These are phyloP conservation scores for Myotis findleyi DNA, from an alignment of 2,797 vertebrate genomes.

Conservation along the genomic window DNA sequence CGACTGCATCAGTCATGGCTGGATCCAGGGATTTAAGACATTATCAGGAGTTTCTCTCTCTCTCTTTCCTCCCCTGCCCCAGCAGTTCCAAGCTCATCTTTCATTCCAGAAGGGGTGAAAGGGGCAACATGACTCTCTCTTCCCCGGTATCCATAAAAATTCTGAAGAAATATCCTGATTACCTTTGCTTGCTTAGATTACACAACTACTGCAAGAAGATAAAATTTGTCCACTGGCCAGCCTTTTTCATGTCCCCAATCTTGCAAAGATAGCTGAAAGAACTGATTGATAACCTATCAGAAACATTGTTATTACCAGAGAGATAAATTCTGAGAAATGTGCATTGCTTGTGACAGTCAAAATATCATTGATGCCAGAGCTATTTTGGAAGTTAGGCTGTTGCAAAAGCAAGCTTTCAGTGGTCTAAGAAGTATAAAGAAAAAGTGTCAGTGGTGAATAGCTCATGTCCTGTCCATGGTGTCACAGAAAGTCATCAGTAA, in stretches of 20 bases:
- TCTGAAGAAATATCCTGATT: background rate
- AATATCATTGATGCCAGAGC: background rate
- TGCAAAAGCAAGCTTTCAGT: background rate
- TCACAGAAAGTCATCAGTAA: background rate
- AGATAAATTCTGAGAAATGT: background rate
- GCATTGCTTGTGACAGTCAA: background rate
- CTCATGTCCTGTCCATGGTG: fast-evolving
- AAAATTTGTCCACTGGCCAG: background rate
- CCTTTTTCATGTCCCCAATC: background rate
- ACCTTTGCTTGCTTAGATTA: background rate
- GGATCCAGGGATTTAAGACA: background rate
- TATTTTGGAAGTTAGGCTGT: background rate
- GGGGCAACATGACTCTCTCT: background rate
- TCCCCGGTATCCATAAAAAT: background rate
- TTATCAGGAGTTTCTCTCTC: background rate
- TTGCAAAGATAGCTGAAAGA: background rate
- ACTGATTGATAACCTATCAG: background rate
- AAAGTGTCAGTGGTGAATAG: background rate
- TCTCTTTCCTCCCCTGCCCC: background rate
- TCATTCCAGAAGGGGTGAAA: background rate
- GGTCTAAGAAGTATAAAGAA: background rate
- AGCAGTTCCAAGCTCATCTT: background rate
- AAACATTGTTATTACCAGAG: background rate
- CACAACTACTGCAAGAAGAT: background rate
- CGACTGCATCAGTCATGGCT: background rate